A percentile compares a stretch with the other conserved stretches of the same genome.
phyloP scores from a whole-genome alignment of 2,888 invertebrate species.

The Taphrorychus bicolor region DNA sequence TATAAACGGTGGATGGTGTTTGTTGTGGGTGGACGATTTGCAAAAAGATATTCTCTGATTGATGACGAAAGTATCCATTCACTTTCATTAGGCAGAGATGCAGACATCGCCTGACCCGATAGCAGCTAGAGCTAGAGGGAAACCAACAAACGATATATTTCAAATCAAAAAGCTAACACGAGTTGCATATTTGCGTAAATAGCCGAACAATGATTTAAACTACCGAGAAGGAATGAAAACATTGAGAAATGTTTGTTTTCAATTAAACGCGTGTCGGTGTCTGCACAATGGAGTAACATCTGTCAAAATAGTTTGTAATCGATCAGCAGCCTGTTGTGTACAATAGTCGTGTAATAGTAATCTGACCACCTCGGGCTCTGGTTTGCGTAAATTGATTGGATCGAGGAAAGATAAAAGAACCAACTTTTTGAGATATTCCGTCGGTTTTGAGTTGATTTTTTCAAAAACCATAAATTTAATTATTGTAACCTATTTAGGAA shows the following conservation, averaged over 20 bases:
- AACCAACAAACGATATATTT: neutral
- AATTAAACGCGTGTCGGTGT: neutral
- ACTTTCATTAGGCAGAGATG: neutral
- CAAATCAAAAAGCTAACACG: neutral
- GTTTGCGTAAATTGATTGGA: too few relatives aligned
- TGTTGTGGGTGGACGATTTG: slow-evolving; percentile 2
- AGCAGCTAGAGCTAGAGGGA: too few relatives aligned
- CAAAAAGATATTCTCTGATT: neutral
- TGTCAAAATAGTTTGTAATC: neutral
- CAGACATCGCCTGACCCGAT: neutral
- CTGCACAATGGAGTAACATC: neutral
- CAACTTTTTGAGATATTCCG: too few relatives aligned
- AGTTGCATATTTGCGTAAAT: neutral
- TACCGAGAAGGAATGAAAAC: neutral
- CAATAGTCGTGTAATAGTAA: too few relatives aligned
- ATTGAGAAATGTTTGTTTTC: neutral
- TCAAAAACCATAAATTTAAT: too few relatives aligned
- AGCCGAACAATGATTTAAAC: too few relatives aligned
- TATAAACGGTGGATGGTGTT: slow-evolving; percentile 4
- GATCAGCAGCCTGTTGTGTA: neutral
- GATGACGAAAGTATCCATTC: neutral
- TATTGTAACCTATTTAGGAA: too few relatives aligned
- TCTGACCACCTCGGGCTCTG: too few relatives aligned
- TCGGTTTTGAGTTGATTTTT: too few relatives aligned
- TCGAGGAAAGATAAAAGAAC: too few relatives aligned